These are phyloP conservation scores for Zaprionus africanus DNA, from an alignment of 1,140 invertebrate genomes.

Conservation along the genomic window DNA sequence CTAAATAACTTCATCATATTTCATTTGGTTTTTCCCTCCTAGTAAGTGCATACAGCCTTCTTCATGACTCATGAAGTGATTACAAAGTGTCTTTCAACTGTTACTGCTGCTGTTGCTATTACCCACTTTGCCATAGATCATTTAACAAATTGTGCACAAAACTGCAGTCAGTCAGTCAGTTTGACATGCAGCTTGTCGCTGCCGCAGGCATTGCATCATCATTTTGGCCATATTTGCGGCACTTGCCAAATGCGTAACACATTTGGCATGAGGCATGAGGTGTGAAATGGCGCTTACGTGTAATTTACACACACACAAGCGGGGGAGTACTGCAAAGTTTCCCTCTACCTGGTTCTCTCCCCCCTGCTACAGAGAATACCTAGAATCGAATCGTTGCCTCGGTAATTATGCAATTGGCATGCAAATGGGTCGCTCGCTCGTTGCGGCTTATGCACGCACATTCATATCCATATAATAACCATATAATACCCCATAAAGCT, in stretches of 20 bases:
- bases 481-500: conserved; percentile 39
- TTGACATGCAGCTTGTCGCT: conserved; percentile 45
- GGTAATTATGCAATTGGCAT: conserved; percentile 76
- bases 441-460: conserved; percentile 25
- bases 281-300: conserved; percentile 58
- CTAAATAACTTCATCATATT: background rate
- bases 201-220: conserved; percentile 63
- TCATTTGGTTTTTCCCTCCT: background rate
- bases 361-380: conserved; percentile 21
- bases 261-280: conserved; percentile 45
- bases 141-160: conserved; percentile 53
- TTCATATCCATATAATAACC: conserved; percentile 65
- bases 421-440: conserved; percentile 37
- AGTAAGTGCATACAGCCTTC: conserved; percentile 32
- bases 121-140: conserved; percentile 33
- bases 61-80: background rate
- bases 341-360: conserved; percentile 34
- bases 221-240: conserved; percentile 40
- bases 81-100: background rate
- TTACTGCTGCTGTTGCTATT: conserved; percentile 10
- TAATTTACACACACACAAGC: conserved; percentile 11
- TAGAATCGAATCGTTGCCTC: conserved; percentile 33
- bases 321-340: background rate
- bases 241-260: conserved; percentile 57
- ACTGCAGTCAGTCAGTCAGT: conserved; percentile 47